Evolutionary conservation across 1,140 invertebrate genomes (phyloP), one percentile per base, ranked within the genome.

Genomic region (Bombus affinis): DNA sequence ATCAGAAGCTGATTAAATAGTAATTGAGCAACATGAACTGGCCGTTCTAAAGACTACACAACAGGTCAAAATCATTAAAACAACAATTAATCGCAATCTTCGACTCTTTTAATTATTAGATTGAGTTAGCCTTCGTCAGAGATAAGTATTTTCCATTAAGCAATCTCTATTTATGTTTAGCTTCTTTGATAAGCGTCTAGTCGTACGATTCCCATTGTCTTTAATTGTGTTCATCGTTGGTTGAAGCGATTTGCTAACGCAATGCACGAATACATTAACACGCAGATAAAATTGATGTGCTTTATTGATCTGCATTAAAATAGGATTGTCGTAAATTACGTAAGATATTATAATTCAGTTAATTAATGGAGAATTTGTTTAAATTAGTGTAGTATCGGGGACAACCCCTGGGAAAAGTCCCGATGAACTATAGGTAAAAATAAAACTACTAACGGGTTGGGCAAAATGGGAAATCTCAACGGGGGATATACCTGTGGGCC

Each of bases 41-140:
- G 9, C 25, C 28, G 1, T 4, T 68, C 39, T 3, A 8, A 25
- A 62, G 8, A 25, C 8, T 37, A 9, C 2, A 22, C 6, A 32
- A 73, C 39, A 85, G 83, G 83, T 80, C 77, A 42, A 32, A 85
- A 42, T 80, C 57, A 53, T 85, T 85, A 39, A 73, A 53, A 15
- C 9, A 42, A 53, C 77, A 85, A 80, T 85, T 80, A 85, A 80
- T 80, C 32, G 71, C 32, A 37, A 75, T 86, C 62, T 75, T 81
- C 79, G 18, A 44, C 18, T 10, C 35, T 81, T 44, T 85, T 85
- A 85, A 85, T 85, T 85, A 59, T 37, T 85, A 57, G 53, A 81
- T 73, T 57, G 78, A 85, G 71, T 85, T 85, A 85, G 44, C 70
- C 79, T 81, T 81, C 83, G n/a, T 39, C 25, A 72, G 4, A 71